phyloP scores from a whole-genome alignment of 2,797 vertebrate species.

The Acanthopagrus latus region DNA sequence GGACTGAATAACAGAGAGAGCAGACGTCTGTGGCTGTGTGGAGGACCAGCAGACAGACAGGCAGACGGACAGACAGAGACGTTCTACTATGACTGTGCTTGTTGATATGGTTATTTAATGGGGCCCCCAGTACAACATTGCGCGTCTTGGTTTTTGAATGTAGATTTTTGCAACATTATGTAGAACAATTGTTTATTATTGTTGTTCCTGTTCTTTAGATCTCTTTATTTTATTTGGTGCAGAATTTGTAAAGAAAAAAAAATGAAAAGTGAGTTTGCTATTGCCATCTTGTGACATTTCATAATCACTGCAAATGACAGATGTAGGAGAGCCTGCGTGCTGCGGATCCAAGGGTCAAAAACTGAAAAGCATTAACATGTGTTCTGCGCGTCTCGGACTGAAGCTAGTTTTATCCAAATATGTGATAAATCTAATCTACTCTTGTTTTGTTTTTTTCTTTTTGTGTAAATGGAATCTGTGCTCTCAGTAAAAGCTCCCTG shows the following conservation, averaged over 20 bases:
- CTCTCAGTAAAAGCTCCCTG: conserved; percentile 83
- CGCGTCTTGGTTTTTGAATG: conserved; percentile 85
- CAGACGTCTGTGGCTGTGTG: conserved; percentile 51
- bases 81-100: conserved; percentile 62
- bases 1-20: conserved; percentile 66
- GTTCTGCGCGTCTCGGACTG: conserved; percentile 68
- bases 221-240: conserved; percentile 77
- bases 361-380: conserved; percentile 63
- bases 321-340: conserved; percentile 65
- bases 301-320: conserved; percentile 60
- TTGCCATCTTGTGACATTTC: conserved; percentile 63
- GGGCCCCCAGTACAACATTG: conserved; percentile 79
- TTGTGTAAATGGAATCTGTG: conserved; percentile 80
- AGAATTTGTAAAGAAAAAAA: conserved; percentile 72
- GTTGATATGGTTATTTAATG: conserved; percentile 84
- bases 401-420: conserved; percentile 64
- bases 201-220: conserved; percentile 82
- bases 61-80: conserved; percentile 67
- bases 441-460: conserved; percentile 65
- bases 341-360: conserved; percentile 60
- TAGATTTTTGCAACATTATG: conserved; percentile 86
- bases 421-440: conserved; percentile 59
- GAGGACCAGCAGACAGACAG: conserved; percentile 56
- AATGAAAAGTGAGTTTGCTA: conserved; percentile 74
- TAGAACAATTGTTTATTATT: conserved; percentile 82